Percentiles rank a stretch among this genome's conserved stretches.
Evolutionary conservation across 2,888 invertebrate species (phyloP).

Genomic region (Drosophila gaucha): DNA sequence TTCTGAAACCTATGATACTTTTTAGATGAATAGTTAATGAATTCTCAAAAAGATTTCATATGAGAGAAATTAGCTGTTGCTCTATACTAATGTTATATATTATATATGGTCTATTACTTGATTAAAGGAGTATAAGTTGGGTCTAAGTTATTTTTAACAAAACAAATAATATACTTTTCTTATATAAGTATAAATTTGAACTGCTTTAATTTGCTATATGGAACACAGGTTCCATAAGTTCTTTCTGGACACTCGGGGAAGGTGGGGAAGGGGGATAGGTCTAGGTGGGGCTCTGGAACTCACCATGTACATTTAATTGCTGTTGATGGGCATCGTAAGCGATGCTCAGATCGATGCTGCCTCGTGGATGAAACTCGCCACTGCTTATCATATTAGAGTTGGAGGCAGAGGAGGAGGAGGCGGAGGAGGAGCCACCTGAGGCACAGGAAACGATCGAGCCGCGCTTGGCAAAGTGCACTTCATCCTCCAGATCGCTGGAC

Average conservation of each 20-base stretch:
- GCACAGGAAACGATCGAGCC: conserved; percentile 35
- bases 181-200: no score
- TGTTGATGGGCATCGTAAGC: conserved; percentile 85
- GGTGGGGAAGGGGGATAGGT: background rate
- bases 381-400: conserved; percentile 14
- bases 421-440: conserved; percentile 4
- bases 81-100: no score
- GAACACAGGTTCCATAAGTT: no score
- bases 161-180: no score
- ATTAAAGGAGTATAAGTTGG: background rate
- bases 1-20: no score
- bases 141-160: no score
- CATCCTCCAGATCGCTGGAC: conserved; percentile 84
- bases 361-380: conserved; percentile 71
- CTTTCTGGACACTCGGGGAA: no score
- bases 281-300: conserved; percentile 86
- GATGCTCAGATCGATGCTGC: conserved; percentile 88
- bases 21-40: no score
- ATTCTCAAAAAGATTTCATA: background rate
- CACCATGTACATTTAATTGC: conserved; percentile 89
- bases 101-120: no score
- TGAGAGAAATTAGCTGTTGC: background rate
- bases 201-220: no score
- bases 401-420: conserved; percentile 9
- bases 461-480: conserved; percentile 85